Percentiles rank a stretch among this genome's conserved stretches.
Conservation (phyloP, 2,797 vertebrate species). For the Hydrocynus forskahlii region DNA sequence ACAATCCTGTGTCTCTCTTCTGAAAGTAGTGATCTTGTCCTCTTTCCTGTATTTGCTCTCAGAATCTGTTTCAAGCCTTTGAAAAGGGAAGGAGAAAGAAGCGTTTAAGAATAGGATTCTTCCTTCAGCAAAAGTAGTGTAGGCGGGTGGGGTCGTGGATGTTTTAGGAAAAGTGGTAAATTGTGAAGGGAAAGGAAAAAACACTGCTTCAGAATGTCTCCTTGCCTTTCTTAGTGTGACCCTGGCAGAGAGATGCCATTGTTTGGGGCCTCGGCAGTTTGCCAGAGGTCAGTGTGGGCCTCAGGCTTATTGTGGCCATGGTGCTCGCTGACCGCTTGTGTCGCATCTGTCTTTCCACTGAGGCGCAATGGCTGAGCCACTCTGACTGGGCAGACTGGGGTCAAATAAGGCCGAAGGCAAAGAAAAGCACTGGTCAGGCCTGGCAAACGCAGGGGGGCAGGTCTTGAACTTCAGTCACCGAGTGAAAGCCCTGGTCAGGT, state of each 20-base stretch:
- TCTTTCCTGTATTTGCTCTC: slow-evolving; percentile 14
- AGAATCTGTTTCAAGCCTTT: background rate
- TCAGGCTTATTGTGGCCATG: slow-evolving; percentile 52
- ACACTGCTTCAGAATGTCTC: slow-evolving; percentile 13
- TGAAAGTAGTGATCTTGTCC: background rate
- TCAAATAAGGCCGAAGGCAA: slow-evolving; percentile 61
- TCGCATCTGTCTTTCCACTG: slow-evolving; percentile 61
- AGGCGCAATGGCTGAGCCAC: slow-evolving; percentile 71
- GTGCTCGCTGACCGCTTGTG: slow-evolving; percentile 55
- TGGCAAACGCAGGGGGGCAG: slow-evolving; percentile 50
- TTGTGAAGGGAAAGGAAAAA: slow-evolving; percentile 37
- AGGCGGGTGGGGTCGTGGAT: slow-evolving; percentile 3
- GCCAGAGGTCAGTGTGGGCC: slow-evolving; percentile 33
- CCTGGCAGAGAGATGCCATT: slow-evolving; percentile 57
- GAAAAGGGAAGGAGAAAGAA: background rate
- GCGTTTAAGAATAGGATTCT: slow-evolving; percentile 4
- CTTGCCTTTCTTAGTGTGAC: slow-evolving; percentile 50
- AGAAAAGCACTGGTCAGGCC: slow-evolving; percentile 55
- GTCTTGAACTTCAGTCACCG: slow-evolving; percentile 67
- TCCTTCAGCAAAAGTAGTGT: slow-evolving; percentile 16
- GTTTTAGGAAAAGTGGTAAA: slow-evolving; percentile 41
- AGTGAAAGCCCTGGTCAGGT: slow-evolving; percentile 65
- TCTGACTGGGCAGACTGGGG: slow-evolving; percentile 62
- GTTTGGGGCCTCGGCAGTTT: slow-evolving; percentile 43
- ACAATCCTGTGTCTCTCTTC: background rate